These are phyloP conservation scores for Peromyscus nudipes DNA, from an alignment of 2,797 vertebrate species.

Conservation along the genomic window DNA sequence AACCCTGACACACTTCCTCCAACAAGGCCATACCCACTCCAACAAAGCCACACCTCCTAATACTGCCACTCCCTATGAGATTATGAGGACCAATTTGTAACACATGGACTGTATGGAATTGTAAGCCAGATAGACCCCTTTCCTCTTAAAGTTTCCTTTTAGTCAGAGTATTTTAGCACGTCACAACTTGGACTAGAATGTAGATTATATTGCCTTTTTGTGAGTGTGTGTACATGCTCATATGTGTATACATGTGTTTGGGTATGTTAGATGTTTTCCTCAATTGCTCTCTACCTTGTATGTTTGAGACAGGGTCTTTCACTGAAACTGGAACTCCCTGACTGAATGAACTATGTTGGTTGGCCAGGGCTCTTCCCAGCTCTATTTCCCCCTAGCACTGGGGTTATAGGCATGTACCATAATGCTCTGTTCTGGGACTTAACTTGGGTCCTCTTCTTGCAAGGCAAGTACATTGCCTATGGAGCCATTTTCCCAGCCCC, in stretches of 20 bases:
- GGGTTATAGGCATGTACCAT: not conserved
- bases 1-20: not conserved
- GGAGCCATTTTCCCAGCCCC: not conserved
- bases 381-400: not conserved
- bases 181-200: not conserved
- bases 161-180: not conserved
- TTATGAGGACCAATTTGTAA: not conserved
- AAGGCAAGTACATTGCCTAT: not conserved
- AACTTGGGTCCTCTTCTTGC: not conserved
- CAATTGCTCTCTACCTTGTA: not conserved
- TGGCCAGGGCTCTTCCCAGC: not conserved
- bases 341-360: not conserved
- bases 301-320: not conserved
- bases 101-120: not conserved
- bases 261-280: not conserved
- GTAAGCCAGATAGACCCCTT: not conserved
- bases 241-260: not conserved
- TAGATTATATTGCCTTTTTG: not conserved
- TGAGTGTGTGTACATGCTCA: not conserved
- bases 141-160: not conserved
- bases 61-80: not conserved
- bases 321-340: not conserved
- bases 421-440: not conserved
- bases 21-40: not conserved
- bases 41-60: not conserved